Conservation (phyloP, 2,113 vertebrate genomes). For the Protobothrops mucrosquamatus region DNA sequence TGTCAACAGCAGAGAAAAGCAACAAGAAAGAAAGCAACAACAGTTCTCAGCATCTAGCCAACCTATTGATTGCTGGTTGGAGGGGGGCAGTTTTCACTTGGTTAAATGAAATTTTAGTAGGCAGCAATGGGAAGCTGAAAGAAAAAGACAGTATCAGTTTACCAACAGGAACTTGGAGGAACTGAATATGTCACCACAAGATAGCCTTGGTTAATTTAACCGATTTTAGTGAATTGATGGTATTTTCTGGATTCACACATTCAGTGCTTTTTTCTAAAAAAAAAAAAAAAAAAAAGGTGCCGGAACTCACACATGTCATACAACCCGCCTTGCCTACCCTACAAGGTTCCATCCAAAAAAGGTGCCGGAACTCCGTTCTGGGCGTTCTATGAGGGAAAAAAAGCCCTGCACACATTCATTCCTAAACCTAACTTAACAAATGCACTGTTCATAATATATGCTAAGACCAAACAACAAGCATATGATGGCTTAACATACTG, state of each 20-base stretch:
- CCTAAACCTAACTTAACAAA: not conserved
- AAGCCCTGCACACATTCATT: not conserved
- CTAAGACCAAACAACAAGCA: not conserved
- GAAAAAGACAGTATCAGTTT: not conserved
- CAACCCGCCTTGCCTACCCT: too few species aligned
- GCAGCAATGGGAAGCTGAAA: not conserved
- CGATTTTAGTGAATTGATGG: not conserved
- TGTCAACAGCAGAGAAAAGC: conserved; percentile 18
- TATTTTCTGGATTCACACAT: not conserved
- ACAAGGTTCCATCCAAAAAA: too few species aligned
- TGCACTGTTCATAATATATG: not conserved
- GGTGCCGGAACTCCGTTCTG: too few species aligned
- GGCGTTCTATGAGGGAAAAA: too few species aligned
- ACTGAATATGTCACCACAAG: not conserved
- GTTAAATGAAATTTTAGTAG: conserved; percentile 3
- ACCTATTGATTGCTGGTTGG: not conserved
- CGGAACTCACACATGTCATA: too few species aligned
- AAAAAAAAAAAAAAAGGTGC: too few species aligned
- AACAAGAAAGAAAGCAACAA: not conserved
- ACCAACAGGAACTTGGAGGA: not conserved
- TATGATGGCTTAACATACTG: not conserved
- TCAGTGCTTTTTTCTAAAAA: not conserved
- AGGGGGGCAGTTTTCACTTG: not conserved
- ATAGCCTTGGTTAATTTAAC: not conserved
- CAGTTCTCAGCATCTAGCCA: not conserved